These are phyloP conservation scores for Butorides virescens DNA, from an alignment of 2,113 vertebrate species.

Conservation along the genomic window DNA sequence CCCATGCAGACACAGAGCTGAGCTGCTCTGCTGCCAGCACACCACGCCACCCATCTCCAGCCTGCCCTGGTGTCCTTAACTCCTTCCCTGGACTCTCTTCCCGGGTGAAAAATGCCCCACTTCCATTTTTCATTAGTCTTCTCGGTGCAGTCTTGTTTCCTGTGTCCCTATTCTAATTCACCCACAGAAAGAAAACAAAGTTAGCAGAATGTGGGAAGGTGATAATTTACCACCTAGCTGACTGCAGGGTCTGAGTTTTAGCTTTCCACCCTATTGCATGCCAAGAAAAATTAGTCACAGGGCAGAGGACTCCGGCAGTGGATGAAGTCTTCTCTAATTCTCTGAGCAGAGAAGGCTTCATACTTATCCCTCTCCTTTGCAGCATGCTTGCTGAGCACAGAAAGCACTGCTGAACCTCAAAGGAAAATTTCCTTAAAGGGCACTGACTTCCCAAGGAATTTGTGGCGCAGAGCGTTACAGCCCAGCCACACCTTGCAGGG, in stretches of 20 bases:
- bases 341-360: background rate
- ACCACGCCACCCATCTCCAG: accelerated
- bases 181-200: conserved; percentile 6
- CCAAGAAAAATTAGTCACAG: background rate
- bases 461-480: background rate
- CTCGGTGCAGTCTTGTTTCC: background rate
- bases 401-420: background rate
- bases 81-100: background rate
- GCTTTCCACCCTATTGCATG: background rate
- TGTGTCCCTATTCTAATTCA: background rate
- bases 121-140: background rate
- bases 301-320: background rate
- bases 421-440: background rate
- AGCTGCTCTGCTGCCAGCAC: background rate
- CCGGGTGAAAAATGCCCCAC: background rate
- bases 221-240: background rate
- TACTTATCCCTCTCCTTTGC: background rate
- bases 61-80: background rate
- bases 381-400: background rate
- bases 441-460: background rate
- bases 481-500: background rate
- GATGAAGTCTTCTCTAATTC: background rate
- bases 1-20: accelerated
- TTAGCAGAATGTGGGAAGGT: background rate
- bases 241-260: background rate